phyloP scores from a whole-genome alignment of 2,888 invertebrate genomes.

The Oegoconia quadripuncta region DNA sequence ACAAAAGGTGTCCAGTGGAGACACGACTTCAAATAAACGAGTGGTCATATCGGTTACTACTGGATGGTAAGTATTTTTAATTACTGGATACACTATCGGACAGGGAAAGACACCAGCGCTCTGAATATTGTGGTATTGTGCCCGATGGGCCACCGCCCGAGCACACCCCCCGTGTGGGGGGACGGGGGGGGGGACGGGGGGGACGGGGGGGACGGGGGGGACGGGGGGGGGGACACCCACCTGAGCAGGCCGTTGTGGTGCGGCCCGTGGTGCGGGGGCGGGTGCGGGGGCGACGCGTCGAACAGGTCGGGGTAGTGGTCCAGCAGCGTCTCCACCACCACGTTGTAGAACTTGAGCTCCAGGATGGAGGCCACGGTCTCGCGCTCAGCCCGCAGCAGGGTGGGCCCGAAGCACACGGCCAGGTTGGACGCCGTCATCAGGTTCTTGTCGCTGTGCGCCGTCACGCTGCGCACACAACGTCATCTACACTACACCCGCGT shows the following conservation, averaged over 20 bases:
- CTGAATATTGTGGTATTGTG: no score
- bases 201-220: background rate
- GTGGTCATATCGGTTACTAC: no score
- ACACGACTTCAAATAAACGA: no score
- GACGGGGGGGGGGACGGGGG: background rate
- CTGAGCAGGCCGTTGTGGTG: slow-evolving; percentile 29
- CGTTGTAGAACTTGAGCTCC: slow-evolving; percentile 99
- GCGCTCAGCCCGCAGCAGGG: slow-evolving; percentile 94
- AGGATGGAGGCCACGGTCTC: slow-evolving; percentile 99
- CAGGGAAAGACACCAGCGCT: no score
- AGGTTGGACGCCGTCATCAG: slow-evolving; percentile 98
- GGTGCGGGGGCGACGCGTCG: slow-evolving; percentile 27
- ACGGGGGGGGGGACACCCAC: slow-evolving; percentile 24
- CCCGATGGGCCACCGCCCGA: no score
- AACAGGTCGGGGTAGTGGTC: slow-evolving; percentile 80
- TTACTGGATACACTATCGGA: no score
- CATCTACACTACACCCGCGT: no score
- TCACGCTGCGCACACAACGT: slow-evolving; percentile 72
- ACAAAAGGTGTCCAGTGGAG: no score
- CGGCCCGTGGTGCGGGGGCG: slow-evolving; percentile 13
- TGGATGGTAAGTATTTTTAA: no score
- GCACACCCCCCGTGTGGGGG: background rate
- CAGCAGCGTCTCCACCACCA: slow-evolving; percentile 97
- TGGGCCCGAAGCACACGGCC: slow-evolving; percentile 99
- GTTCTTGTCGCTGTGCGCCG: slow-evolving; percentile 92